A percentile compares a stretch with the other conserved stretches of the same genome.
Conservation (phyloP, 2,113 vertebrate genomes). For the Chascanopsetta lugubris region DNA sequence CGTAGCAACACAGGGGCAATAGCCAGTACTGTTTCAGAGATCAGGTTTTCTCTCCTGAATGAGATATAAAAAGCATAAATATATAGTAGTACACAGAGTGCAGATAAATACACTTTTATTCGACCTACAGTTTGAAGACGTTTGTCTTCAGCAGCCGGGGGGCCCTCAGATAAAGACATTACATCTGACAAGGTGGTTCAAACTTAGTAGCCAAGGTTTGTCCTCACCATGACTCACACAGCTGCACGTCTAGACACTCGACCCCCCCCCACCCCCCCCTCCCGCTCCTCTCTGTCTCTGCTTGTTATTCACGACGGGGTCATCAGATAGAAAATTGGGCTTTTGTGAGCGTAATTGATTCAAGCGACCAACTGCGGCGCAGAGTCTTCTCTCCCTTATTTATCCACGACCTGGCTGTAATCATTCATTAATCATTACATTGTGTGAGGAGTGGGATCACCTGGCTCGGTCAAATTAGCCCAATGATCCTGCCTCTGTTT, state of each 20-base stretch:
- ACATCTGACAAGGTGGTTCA: slow-evolving; percentile 47
- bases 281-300: slow-evolving; percentile 2
- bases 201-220: slow-evolving; percentile 33
- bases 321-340: slow-evolving; percentile 50
- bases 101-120: background rate
- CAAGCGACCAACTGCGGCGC: slow-evolving; percentile 8
- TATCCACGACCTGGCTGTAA: slow-evolving; percentile 25
- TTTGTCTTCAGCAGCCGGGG: background rate
- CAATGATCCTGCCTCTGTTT: slow-evolving; percentile 40
- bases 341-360: slow-evolving; percentile 65
- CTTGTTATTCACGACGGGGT: slow-evolving; percentile 60
- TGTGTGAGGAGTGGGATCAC: slow-evolving; percentile 34
- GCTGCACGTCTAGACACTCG: slow-evolving; percentile 47
- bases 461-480: slow-evolving; percentile 47
- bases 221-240: slow-evolving; percentile 46
- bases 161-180: slow-evolving; percentile 34
- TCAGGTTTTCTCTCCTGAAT: background rate
- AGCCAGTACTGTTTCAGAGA: too few relatives aligned
- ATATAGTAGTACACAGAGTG: too few relatives aligned
- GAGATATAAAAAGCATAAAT: background rate
- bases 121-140: slow-evolving; percentile 14
- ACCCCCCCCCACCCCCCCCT: too few relatives aligned
- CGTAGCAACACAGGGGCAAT: too few relatives aligned
- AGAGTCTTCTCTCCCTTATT: slow-evolving; percentile 41
- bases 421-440: slow-evolving; percentile 50